Evolutionary conservation across 2,888 invertebrate genomes (phyloP).

Genomic region (Heteropelma amictum): DNA sequence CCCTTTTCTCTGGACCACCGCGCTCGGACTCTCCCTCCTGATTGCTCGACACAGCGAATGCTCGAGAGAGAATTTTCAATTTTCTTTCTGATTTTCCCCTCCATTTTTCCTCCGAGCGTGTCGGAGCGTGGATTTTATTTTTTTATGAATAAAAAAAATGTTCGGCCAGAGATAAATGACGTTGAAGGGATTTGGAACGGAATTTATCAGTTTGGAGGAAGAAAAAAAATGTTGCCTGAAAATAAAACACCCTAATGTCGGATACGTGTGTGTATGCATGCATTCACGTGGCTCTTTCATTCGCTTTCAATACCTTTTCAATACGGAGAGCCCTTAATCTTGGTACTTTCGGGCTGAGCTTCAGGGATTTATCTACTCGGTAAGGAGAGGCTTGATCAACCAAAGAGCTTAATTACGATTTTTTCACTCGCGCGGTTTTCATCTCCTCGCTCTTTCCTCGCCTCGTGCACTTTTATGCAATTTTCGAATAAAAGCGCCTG

Average conservation of each 20-base stretch:
- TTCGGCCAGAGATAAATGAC: conserved; percentile 25
- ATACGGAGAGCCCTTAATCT: conserved; percentile 52
- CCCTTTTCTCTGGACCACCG: background rate
- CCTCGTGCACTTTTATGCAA: too few species aligned
- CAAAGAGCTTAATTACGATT: conserved; percentile 51
- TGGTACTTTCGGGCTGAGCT: conserved; percentile 29
- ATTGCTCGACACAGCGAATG: conserved; percentile 21
- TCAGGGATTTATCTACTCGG: conserved; percentile 24
- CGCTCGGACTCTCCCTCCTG: background rate
- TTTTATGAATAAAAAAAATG: too few species aligned
- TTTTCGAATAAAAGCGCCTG: too few species aligned
- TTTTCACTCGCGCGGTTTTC: conserved; percentile 34
- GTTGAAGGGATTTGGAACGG: too few species aligned
- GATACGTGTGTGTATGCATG: background rate
- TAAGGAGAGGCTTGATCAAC: conserved; percentile 28
- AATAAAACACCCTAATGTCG: too few species aligned
- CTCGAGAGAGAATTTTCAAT: too few species aligned
- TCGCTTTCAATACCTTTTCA: conserved; percentile 36
- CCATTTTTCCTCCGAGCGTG: too few species aligned
- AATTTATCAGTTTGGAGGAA: too few species aligned
- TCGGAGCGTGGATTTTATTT: too few species aligned
- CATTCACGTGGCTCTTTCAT: conserved; percentile 3
- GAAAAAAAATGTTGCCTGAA: too few species aligned
- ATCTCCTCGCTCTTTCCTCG: conserved; percentile 9
- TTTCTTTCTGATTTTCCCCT: too few species aligned